Base-by-base conservation (phyloP, 2,888 invertebrate species). In the Drosophila meridionalis region DNA sequence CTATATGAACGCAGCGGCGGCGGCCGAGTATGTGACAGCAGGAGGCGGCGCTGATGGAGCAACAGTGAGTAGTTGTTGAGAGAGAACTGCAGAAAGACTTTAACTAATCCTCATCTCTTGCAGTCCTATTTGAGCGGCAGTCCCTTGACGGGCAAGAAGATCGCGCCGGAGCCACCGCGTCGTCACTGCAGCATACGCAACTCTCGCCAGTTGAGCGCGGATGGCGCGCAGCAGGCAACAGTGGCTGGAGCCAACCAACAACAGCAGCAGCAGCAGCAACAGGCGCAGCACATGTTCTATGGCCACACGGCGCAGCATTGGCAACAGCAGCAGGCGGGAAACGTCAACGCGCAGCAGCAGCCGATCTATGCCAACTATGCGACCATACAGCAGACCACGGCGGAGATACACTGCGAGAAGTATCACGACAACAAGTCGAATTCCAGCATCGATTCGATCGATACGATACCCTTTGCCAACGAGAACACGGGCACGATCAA, bases 401-500 rank as follows among this genome's bases (percentile, higher is more conserved):
- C 95, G 4, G 95, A 95, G 91, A 95, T 95, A 79, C 93, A 94
- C 89, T 92, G 93, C 79, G 93, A 93, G 87, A 93, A 93, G 87
- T 91, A 92, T 76, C 93, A 93, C 73, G 93, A 93, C 85, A 93
- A 88, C 86, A 93, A 93, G 97, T 98, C 97, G 92, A 97, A 96
- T 94, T 98, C 98, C 89, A 98, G 98, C 94, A 97, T 98, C 81
- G 99, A 99, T 94, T 98, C 98, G 56, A 93, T 93, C 69, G 98
- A 99, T 93, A 97, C 97, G 92, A 95, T 98, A 93, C 99, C 99
- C 47, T 99, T 99, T 94, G 99, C 99, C 82, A 99, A 99, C 93
- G 99, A 99, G 93, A 99, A 99, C 93, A 98, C 99, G 43, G 99
- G 99, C 66, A 99, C 99, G 62, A 99, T 99, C 92, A 98, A 98